Base-by-base conservation (phyloP, 2,113 vertebrate species). In the Atractosteus spatula region DNA sequence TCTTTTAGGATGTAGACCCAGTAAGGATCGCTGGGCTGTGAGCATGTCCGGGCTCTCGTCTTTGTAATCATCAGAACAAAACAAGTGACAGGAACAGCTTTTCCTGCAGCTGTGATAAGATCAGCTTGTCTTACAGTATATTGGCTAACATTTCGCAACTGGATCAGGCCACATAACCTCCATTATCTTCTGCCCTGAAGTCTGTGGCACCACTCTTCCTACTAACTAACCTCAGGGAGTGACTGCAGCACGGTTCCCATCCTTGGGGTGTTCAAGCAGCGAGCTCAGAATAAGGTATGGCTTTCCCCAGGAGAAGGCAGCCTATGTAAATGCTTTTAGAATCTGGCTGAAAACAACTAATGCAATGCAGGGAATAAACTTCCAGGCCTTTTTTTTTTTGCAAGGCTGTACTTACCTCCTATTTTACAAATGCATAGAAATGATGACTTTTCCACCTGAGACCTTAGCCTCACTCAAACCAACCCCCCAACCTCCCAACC, bases 371-470 rank as follows among this genome's bases (percentile, higher is more conserved):
- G 47, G 45, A 45, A 64, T 64, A 44, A 41, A 56, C 11, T 8
- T 12, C 29, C 42, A 44, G n/a, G n/a, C 10, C 51, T 55, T 29
- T 12, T 11, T 29, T 29, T 29, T 57, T 54, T 16, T 57, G 17
- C 17, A 54, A 63, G 55, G 62, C 17, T 42, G n/a, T 41, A 69
- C 68, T 61, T 13, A 66, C 61, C 47, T 54, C 64, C 43, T 7
- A 16, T 67, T 65, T 62, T 66, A 55, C 68, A 71, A 63, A 71
- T 59, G 69, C 69, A 71, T 66, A 75, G 64, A 67, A 75, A 75
- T 61, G 74, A 47, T 61, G 51, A 59, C 41, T 65, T 70, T 79
- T 83, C 83, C 82, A n/a, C 83, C 78, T 54, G 91, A 84, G 88
- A 91, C 86, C 68, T 85, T 79, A n/a, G 43, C 6, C 65, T 57